Evolutionary conservation across 2,113 vertebrate genomes (phyloP).

Genomic region (Gulo gulo): DNA sequence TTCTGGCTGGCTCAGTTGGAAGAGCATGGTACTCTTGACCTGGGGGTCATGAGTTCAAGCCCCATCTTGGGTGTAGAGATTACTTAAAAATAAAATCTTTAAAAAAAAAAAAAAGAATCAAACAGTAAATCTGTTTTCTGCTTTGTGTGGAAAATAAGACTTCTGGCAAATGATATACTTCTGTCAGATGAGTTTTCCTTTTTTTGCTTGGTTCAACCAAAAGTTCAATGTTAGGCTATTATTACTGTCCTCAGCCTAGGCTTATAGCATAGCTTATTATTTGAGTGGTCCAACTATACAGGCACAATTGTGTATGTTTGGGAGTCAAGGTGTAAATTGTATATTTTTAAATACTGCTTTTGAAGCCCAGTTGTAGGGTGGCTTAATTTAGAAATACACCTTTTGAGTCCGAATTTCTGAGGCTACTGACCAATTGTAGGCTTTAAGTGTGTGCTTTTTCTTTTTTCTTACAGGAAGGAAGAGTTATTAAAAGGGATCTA

Average conservation of each 20-base stretch:
- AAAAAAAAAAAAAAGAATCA: background rate
- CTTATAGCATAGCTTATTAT: background rate
- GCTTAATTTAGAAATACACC: background rate
- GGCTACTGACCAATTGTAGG: background rate
- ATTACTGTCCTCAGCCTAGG: background rate
- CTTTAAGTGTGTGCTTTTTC: background rate
- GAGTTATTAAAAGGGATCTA: conserved; percentile 83
- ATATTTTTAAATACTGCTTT: background rate
- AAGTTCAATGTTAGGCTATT: background rate
- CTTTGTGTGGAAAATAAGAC: background rate
- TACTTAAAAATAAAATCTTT: background rate
- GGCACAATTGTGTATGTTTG: background rate
- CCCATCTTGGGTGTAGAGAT: background rate
- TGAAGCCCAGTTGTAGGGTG: background rate
- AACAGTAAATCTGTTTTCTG: background rate
- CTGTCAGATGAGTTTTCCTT: background rate
- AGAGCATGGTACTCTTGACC: background rate
- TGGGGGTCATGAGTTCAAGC: background rate
- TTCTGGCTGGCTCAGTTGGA: background rate
- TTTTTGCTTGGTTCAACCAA: background rate
- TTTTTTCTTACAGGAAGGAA: conserved; percentile 76
- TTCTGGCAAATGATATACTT: background rate
- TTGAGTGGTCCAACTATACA: background rate
- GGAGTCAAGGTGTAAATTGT: background rate
- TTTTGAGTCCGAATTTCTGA: background rate